phyloP scores from a whole-genome alignment of 2,797 vertebrate species.

The Peromyscus nudipes region DNA sequence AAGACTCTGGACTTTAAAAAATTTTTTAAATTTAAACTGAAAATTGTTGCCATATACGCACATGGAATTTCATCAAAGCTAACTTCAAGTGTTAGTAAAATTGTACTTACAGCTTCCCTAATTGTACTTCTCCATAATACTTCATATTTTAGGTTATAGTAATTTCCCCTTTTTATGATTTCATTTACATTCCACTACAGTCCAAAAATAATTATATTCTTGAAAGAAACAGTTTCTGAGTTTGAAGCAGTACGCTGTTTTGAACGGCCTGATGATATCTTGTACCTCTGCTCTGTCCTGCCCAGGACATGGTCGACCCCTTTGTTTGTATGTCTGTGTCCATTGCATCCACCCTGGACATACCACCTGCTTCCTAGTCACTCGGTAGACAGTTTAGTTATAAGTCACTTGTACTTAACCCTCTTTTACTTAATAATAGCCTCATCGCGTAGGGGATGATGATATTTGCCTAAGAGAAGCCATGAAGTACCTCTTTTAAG shows the following conservation, averaged over 20 bases:
- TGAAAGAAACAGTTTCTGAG: not conserved
- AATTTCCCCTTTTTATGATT: not conserved
- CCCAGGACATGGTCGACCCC: not conserved
- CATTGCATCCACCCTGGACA: not conserved
- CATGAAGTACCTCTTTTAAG: not conserved
- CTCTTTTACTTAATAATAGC: not conserved
- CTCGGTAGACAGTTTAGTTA: not conserved
- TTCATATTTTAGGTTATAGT: conserved; percentile 46
- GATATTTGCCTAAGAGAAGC: not conserved
- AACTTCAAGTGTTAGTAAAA: conserved; percentile 41
- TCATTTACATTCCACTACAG: not conserved
- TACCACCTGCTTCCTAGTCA: not conserved
- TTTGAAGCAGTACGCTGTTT: not conserved
- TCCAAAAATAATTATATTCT: not conserved
- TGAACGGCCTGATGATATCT: not conserved
- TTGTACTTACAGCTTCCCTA: conserved; percentile 13
- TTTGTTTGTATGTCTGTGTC: not conserved
- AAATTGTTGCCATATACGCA: not conserved
- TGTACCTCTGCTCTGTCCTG: not conserved
- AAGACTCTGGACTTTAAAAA: conserved; percentile 14
- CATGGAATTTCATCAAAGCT: conserved; percentile 47
- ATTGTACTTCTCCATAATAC: conserved; percentile 19
- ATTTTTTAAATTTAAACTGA: not conserved
- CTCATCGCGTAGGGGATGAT: not conserved
- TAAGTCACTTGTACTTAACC: not conserved